Evolutionary conservation across 2,113 vertebrate genomes (phyloP).

Genomic region (Orycteropus afer): DNA sequence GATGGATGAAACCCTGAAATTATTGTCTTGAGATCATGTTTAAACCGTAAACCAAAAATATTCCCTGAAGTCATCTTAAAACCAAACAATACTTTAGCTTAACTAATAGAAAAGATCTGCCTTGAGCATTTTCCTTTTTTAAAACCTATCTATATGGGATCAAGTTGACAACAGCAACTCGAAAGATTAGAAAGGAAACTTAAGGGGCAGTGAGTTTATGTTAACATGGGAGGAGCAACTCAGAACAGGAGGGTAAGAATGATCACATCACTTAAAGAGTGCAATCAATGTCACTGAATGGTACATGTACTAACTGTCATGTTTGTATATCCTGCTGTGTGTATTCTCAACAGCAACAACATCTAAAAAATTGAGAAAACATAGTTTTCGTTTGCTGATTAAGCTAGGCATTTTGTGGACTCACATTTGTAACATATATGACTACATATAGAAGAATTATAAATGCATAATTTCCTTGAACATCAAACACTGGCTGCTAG

Average conservation of each 20-base stretch:
- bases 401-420: constrained; percentile 24
- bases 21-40: not conserved
- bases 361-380: not conserved
- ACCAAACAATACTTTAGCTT: not conserved
- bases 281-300: not conserved
- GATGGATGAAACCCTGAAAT: not conserved
- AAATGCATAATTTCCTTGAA: constrained; percentile 57
- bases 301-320: not conserved
- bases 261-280: too few relatives aligned
- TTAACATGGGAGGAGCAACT: not conserved
- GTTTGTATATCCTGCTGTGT: not conserved
- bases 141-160: not conserved
- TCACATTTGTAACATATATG: constrained; percentile 54
- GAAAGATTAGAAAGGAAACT: not conserved
- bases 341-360: not conserved
- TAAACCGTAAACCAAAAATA: not conserved
- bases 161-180: not conserved
- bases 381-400: constrained; percentile 66
- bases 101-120: not conserved
- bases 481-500: constrained; percentile 38
- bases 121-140: not conserved
- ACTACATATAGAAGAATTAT: constrained; percentile 50
- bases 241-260: not conserved
- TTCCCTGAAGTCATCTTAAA: not conserved
- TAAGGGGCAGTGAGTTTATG: not conserved